phyloP scores from a whole-genome alignment of 2,888 invertebrate genomes.

The Ditula angustiorana region DNA sequence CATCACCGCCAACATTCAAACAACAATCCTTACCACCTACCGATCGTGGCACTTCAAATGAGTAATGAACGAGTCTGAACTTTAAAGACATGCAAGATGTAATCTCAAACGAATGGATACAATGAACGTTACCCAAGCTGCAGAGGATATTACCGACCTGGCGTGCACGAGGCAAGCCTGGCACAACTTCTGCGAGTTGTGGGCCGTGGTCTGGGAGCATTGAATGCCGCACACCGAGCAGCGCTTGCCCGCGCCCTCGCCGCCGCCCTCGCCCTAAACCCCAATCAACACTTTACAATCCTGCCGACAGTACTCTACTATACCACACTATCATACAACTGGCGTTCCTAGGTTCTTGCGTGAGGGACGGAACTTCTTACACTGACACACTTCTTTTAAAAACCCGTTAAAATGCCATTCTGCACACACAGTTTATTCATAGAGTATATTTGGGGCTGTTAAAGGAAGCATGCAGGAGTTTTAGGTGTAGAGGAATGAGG shows the following conservation, averaged over 20 bases:
- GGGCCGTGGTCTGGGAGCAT: constrained; percentile 80
- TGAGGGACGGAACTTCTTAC: constrained; percentile 53
- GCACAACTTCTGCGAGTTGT: constrained; percentile 84
- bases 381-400: constrained; percentile 84
- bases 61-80: constrained; percentile 39
- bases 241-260: constrained; percentile 75
- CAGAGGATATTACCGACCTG: constrained; percentile 78
- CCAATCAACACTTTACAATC: constrained; percentile 77
- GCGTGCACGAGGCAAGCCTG: constrained; percentile 86
- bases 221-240: constrained; percentile 84
- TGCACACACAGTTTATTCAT: constrained; percentile 79
- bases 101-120: constrained; percentile 45
- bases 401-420: constrained; percentile 82
- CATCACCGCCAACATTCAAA: constrained; percentile 75
- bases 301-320: constrained; percentile 50
- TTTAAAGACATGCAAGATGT: constrained; percentile 56
- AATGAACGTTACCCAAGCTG: constrained; percentile 35
- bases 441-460: constrained; percentile 73
- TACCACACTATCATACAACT: constrained; percentile 2
- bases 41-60: constrained; percentile 52
- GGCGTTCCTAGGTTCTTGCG: constrained; percentile 45
- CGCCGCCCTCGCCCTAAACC: constrained; percentile 81
- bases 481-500: constrained; percentile 52
- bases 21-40: constrained; percentile 51
- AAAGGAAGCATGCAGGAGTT: constrained; percentile 84